phyloP scores from a whole-genome alignment of 1,140 invertebrate species.

The Drosophila biarmipes region DNA sequence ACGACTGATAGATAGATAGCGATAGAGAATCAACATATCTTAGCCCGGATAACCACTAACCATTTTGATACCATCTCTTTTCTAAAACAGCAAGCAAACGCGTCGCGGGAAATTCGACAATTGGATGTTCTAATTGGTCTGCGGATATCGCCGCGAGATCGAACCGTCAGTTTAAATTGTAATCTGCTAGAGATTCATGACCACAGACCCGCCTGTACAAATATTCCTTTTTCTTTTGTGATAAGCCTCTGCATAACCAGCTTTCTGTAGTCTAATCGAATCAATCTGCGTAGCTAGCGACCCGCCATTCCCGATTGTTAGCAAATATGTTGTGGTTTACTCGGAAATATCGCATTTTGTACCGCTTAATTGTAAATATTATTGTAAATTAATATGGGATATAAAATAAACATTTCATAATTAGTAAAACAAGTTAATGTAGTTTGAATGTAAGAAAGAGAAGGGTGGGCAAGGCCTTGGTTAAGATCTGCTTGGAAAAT shows the following conservation, averaged over 20 bases:
- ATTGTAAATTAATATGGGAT: constrained; percentile 66
- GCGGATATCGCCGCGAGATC: constrained; percentile 5
- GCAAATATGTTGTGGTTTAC: constrained; percentile 60
- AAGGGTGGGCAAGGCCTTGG: neutral
- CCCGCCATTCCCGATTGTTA: constrained; percentile 54
- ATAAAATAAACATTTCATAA: constrained; percentile 65
- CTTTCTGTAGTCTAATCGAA: constrained; percentile 59
- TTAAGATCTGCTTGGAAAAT: too few species aligned
- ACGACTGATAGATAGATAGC: constrained; percentile 30
- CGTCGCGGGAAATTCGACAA: constrained; percentile 81
- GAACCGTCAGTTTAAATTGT: constrained; percentile 5
- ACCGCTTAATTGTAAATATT: constrained; percentile 39
- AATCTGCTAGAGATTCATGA: constrained; percentile 32
- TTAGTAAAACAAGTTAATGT: constrained; percentile 7
- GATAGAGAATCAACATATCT: constrained; percentile 46
- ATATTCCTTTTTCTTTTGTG: constrained; percentile 65
- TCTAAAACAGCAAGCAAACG: constrained; percentile 71
- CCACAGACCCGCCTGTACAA: constrained; percentile 52
- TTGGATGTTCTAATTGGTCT: constrained; percentile 77
- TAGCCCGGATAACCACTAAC: constrained; percentile 25
- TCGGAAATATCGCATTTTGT: constrained; percentile 60
- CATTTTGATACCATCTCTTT: constrained; percentile 54
- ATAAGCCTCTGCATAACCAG: constrained; percentile 56
- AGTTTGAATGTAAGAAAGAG: neutral
- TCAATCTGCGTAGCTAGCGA: constrained; percentile 52